Evolutionary conservation across 1,140 invertebrate genomes (phyloP).

Genomic region (Diachasma alloeum): DNA sequence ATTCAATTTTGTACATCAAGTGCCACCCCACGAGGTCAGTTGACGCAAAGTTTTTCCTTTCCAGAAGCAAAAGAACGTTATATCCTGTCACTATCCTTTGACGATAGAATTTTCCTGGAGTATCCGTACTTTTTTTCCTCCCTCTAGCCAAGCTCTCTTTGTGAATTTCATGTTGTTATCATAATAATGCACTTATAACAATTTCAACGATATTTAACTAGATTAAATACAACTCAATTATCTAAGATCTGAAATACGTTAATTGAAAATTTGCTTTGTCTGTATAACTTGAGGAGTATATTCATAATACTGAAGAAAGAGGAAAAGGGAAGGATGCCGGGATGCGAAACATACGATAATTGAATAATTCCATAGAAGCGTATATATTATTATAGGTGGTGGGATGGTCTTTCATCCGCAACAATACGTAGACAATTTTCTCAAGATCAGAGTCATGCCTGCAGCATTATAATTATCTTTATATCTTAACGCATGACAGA

Average conservation of each 20-base stretch:
- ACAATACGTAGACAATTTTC: neutral
- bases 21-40: conserved; percentile 10
- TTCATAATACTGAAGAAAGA: neutral
- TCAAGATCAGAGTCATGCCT: conserved; percentile 5
- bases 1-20: conserved; percentile 12
- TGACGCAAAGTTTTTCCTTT: conserved; percentile 2
- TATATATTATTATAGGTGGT: neutral
- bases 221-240: neutral
- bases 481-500: neutral
- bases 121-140: neutral
- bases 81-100: conserved; percentile 2
- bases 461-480: neutral
- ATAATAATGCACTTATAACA: neutral
- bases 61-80: conserved; percentile 3
- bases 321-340: neutral
- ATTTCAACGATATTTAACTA: neutral
- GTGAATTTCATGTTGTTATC: neutral
- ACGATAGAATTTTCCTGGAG: neutral
- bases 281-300: neutral
- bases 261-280: conserved; percentile 8
- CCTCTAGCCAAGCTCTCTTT: neutral
- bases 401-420: neutral
- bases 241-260: neutral
- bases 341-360: conserved; percentile 11
- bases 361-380: conserved; percentile 3